Evolutionary conservation across 1,140 invertebrate species (phyloP).

Genomic region (Drosophila arawakana): DNA sequence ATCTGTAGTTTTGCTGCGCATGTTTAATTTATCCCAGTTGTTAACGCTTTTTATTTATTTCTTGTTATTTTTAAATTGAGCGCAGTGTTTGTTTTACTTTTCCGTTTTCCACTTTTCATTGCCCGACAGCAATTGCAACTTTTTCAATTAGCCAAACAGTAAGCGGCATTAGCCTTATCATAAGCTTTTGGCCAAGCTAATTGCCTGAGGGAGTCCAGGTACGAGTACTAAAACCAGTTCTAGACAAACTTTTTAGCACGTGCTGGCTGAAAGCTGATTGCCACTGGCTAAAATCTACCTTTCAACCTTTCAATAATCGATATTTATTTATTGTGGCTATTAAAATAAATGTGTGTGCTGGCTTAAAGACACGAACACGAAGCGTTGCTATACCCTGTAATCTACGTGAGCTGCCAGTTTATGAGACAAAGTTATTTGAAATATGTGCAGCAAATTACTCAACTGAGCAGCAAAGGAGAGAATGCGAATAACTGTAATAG

Average conservation of each 20-base stretch:
- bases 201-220: conserved; percentile 51
- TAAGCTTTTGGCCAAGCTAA: conserved; percentile 40
- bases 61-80: conserved; percentile 23
- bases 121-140: conserved; percentile 62
- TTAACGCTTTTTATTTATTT: conserved; percentile 1
- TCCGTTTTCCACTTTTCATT: conserved; percentile 44
- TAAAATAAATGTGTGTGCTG: conserved; percentile 49
- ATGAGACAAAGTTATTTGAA: conserved; percentile 60
- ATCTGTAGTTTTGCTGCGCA: too few relatives aligned
- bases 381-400: not conserved
- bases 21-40: conserved; percentile 1
- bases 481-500: conserved; percentile 42
- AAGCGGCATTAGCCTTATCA: conserved; percentile 64
- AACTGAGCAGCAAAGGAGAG: conserved; percentile 19
- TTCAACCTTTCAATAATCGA: conserved; percentile 53
- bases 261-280: conserved; percentile 65
- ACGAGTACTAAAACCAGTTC: conserved; percentile 14
- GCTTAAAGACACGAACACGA: not conserved
- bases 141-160: conserved; percentile 69
- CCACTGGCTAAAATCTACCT: conserved; percentile 37
- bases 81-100: conserved; percentile 18
- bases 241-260: conserved; percentile 65
- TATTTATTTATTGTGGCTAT: conserved; percentile 73
- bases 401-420: not conserved
- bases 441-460: conserved; percentile 68